phyloP scores from a whole-genome alignment of 2,888 invertebrate species.

The Erannis defoliaria region DNA sequence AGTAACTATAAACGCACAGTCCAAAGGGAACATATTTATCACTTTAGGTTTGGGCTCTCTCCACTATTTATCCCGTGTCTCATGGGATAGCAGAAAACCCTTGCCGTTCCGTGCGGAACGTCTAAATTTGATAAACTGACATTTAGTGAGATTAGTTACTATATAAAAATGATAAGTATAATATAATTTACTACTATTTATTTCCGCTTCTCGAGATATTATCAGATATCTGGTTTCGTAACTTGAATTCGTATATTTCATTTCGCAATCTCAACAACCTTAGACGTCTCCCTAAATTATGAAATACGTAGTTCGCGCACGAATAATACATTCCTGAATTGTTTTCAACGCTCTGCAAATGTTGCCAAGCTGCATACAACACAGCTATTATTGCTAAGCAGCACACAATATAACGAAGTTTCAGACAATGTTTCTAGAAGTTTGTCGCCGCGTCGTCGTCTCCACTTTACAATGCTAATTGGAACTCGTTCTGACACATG shows the following conservation, averaged over 20 bases:
- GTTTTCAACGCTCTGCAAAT: neutral
- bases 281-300: neutral
- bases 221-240: neutral
- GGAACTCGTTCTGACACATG: slow-evolving; percentile 12
- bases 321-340: neutral
- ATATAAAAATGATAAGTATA: neutral
- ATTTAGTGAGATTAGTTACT: neutral
- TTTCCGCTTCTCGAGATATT: neutral
- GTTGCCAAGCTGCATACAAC: neutral
- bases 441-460: slow-evolving; percentile 4
- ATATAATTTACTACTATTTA: neutral
- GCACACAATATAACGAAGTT: neutral
- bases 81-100: slow-evolving; percentile 1
- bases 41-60: slow-evolving; percentile 5
- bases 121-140: neutral
- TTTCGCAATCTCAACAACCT: neutral
- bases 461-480: slow-evolving; percentile 26
- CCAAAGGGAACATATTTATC: slow-evolving; percentile 4
- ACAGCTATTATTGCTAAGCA: neutral
- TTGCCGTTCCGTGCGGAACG: neutral
- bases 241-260: neutral
- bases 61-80: slow-evolving; percentile 10
- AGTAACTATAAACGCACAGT: slow-evolving; percentile 1
- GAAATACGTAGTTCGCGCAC: neutral
- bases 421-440: neutral